These are phyloP conservation scores for Siniperca chuatsi DNA, from an alignment of 2,113 vertebrate genomes.

Conservation along the genomic window DNA sequence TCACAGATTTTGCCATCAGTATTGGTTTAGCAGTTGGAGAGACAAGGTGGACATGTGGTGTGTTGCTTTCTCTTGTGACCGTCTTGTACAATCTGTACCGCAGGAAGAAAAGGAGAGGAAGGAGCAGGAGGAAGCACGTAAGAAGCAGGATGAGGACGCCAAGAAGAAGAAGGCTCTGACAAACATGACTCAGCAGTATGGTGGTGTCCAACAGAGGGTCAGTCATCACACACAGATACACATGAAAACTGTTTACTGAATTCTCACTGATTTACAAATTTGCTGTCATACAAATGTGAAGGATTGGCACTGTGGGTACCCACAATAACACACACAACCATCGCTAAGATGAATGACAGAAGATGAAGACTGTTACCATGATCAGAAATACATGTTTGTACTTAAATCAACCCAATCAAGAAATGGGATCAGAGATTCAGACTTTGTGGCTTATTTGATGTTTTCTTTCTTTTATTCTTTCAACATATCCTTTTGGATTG, in stretches of 20 bases:
- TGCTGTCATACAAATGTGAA: background rate
- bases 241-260: background rate
- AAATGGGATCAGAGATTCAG: background rate
- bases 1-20: background rate
- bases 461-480: background rate
- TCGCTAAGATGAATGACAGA: background rate
- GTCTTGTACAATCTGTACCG: background rate
- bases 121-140: slow-evolving; percentile 82
- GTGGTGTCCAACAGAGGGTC: slow-evolving; percentile 82
- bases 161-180: slow-evolving; percentile 86
- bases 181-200: slow-evolving; percentile 83
- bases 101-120: slow-evolving; percentile 85
- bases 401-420: background rate
- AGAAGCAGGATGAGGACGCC: slow-evolving; percentile 79
- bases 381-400: background rate
- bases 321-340: background rate
- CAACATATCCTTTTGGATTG: background rate
- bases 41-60: background rate
- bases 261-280: background rate
- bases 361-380: background rate
- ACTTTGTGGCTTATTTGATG: background rate
- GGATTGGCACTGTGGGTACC: background rate
- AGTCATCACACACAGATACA: slow-evolving; percentile 17
- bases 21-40: background rate
- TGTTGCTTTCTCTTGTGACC: background rate